Percentiles rank a stretch among this genome's conserved stretches.
Conservation (phyloP, 2,888 invertebrate genomes). For the Ectemnius cavifrons region DNA sequence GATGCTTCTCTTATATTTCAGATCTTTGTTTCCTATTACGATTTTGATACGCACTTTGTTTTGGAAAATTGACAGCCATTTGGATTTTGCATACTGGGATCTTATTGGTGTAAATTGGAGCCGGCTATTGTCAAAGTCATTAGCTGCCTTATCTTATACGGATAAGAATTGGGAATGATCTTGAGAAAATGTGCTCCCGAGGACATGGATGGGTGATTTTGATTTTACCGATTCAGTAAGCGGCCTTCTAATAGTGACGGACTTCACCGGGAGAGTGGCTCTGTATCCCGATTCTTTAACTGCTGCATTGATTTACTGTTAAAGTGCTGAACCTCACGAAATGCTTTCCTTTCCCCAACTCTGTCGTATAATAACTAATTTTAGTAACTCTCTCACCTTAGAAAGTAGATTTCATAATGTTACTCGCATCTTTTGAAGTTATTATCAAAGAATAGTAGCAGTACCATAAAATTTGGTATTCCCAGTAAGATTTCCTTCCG, state of each 20-base stretch:
- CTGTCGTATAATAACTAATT: no score
- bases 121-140: no score
- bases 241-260: no score
- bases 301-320: constrained; percentile 12
- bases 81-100: neutral
- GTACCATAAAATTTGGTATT: no score
- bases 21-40: constrained; percentile 36
- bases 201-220: constrained; percentile 45
- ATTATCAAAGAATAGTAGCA: no score
- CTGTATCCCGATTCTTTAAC: constrained; percentile 59
- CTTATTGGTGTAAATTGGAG: no score
- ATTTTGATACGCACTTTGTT: neutral
- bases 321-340: neutral
- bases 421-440: no score
- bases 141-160: no score
- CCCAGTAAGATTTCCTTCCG: no score
- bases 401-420: no score
- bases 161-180: neutral
- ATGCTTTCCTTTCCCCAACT: neutral
- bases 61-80: neutral
- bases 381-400: no score
- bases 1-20: constrained; percentile 12
- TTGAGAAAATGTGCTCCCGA: constrained; percentile 8
- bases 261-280: constrained; percentile 70
- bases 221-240: constrained; percentile 60